Evolutionary conservation across 1,140 invertebrate genomes (phyloP).

Genomic region (Latrodectus geometricus): DNA sequence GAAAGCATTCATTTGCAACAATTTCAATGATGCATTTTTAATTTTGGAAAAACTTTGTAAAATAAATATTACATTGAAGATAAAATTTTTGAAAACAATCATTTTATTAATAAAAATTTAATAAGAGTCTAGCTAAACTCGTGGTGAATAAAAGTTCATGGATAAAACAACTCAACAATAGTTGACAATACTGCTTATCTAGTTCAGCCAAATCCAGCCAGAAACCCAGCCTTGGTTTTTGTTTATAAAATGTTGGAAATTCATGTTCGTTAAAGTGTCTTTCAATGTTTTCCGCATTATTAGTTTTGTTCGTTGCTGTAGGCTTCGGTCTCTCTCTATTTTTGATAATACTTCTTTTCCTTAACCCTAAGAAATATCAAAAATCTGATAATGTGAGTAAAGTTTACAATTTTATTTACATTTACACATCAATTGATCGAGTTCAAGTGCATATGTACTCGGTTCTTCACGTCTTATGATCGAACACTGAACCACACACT

Average conservation of each 20-base stretch:
- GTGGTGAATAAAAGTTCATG: too few species aligned
- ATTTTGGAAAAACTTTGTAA: too few species aligned
- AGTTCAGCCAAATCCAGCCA: neutral
- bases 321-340: slow-evolving; percentile 44
- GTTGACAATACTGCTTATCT: neutral
- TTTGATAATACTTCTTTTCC: slow-evolving; percentile 39
- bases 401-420: neutral
- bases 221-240: slow-evolving; percentile 26
- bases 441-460: neutral
- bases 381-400: slow-evolving; percentile 27
- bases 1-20: too few species aligned
- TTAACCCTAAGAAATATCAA: slow-evolving; percentile 35
- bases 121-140: too few species aligned
- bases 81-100: too few species aligned
- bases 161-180: too few species aligned
- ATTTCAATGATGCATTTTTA: too few species aligned
- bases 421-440: neutral
- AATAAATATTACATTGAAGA: too few species aligned
- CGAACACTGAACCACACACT: neutral
- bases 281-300: slow-evolving; percentile 50
- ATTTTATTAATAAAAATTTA: too few species aligned
- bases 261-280: slow-evolving; percentile 13
- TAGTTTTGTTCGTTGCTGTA: slow-evolving; percentile 33
- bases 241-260: slow-evolving; percentile 39
- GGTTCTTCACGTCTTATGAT: neutral